These are phyloP conservation scores for Strongylocentrotus purpuratus DNA, from an alignment of 35 echinoderm and acorn worm species.

Conservation along the genomic window DNA sequence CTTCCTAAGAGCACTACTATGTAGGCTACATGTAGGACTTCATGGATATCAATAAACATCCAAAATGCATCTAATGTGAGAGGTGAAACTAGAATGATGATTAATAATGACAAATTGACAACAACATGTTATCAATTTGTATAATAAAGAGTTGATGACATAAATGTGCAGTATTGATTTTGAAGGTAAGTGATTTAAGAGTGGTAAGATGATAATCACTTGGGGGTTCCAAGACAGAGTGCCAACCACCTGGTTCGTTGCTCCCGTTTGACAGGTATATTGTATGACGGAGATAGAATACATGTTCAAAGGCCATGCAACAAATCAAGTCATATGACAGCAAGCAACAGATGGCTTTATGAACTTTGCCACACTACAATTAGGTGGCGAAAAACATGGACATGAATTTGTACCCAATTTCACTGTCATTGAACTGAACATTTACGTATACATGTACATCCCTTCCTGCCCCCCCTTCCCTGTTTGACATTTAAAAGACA, in stretches of 20 bases:
- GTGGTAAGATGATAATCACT: not conserved
- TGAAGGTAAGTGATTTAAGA: not conserved
- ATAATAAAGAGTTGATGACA: not conserved
- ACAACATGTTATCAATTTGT: no score
- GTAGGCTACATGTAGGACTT: no score
- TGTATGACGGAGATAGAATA: not conserved
- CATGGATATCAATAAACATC: no score
- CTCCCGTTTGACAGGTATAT: constrained; percentile 2
- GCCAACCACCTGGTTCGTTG: not conserved
- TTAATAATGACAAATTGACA: no score
- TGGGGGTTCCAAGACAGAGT: not conserved
- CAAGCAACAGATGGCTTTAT: constrained; percentile 10
- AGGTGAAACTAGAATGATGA: no score
- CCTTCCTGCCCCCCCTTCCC: no score
- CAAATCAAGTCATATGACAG: not conserved
- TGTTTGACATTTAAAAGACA: no score
- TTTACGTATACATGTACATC: no score
- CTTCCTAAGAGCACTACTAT: no score
- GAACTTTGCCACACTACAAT: not conserved
- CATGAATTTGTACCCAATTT: not conserved
- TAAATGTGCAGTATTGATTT: not conserved
- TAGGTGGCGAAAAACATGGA: not conserved
- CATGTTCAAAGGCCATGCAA: not conserved
- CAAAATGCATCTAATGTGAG: no score
- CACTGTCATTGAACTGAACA: not conserved